Percentiles rank a stretch among this genome's conserved stretches.
Evolutionary conservation across 2,888 invertebrate species (phyloP).

Genomic region (Rhamphomyia laevipes): DNA sequence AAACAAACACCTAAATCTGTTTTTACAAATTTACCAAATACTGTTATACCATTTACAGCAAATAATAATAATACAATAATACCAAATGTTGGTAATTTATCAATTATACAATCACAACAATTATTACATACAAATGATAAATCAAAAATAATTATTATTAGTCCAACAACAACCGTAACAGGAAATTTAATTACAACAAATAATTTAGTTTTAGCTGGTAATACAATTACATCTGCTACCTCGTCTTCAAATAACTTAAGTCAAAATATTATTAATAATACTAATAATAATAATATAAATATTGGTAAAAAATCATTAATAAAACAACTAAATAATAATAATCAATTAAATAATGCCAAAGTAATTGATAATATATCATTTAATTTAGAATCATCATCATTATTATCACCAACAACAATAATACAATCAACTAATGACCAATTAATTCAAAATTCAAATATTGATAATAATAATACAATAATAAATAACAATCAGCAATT

Average conservation of each 20-base stretch:
- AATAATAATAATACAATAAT: not conserved
- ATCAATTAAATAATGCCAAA: constrained; percentile 9
- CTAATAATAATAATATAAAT: constrained; percentile 1
- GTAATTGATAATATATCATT: not conserved
- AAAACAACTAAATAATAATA: not conserved
- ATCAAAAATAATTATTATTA: constrained; percentile 3
- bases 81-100: not conserved
- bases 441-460: not conserved
- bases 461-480: not conserved
- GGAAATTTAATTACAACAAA: not conserved
- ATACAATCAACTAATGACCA: not conserved
- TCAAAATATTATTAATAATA: constrained; percentile 5
- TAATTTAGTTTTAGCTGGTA: constrained; percentile 7
- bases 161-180: not conserved
- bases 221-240: constrained; percentile 4
- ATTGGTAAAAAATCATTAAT: not conserved
- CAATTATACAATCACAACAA: not conserved
- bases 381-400: not conserved
- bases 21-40: not conserved
- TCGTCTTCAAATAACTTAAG: constrained; percentile 6
- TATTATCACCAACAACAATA: not conserved
- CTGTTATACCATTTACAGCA: not conserved
- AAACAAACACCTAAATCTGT: not conserved
- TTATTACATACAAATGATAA: not conserved
- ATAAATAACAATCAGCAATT: no score